A percentile compares a stretch with the other conserved stretches of the same genome.
Conservation (phyloP, 2,888 invertebrate genomes). For the Macroteleia sp. region DNA sequence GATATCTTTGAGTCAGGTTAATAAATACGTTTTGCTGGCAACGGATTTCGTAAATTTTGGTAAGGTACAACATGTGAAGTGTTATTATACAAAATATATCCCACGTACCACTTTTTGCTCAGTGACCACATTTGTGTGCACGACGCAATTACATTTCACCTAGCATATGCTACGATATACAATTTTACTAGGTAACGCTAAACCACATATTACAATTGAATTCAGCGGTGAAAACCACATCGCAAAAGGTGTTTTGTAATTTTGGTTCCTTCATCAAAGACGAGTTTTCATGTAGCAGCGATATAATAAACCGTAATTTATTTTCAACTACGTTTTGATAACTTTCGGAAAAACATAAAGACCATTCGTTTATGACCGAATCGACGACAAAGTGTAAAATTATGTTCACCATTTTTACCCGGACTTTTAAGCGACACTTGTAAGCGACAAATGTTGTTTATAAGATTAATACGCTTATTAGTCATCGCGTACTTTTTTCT, state of each 20-base stretch:
- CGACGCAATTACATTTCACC: constrained; percentile 20
- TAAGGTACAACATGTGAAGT: neutral
- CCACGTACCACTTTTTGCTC: neutral
- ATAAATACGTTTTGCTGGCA: neutral
- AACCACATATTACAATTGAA: constrained; percentile 16
- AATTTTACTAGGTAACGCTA: constrained; percentile 8
- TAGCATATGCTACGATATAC: neutral
- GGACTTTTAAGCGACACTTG: constrained; percentile 32
- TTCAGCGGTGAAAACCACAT: neutral
- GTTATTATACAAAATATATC: constrained; percentile 18
- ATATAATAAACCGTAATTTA: neutral
- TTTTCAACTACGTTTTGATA: constrained; percentile 1
- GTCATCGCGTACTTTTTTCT: constrained; percentile 25
- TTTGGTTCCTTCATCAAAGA: neutral
- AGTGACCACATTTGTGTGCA: constrained; percentile 10
- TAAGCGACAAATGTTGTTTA: constrained; percentile 38
- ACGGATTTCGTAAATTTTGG: constrained; percentile 8
- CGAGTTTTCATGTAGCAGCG: neutral
- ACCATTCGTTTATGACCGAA: neutral
- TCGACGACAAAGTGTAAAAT: constrained; percentile 1
- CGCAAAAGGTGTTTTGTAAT: neutral
- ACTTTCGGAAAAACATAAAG: neutral
- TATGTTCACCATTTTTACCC: constrained; percentile 16
- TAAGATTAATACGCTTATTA: constrained; percentile 52
- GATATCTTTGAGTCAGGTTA: neutral